Evolutionary conservation across 2,113 vertebrate species (phyloP), one percentile per base, ranked within the genome.

Genomic region (Acinonyx jubatus): DNA sequence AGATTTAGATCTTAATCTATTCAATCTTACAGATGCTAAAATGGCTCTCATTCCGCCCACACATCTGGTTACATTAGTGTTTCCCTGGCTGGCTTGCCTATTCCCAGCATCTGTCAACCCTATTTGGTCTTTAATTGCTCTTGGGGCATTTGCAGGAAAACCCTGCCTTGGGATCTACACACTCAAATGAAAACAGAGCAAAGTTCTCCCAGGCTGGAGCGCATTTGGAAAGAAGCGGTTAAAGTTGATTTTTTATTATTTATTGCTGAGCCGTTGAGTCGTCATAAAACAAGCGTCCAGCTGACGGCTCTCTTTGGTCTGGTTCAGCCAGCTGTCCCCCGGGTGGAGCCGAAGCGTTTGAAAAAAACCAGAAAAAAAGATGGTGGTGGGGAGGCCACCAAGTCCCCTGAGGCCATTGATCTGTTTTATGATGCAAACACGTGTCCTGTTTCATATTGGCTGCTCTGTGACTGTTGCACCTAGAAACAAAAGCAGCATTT

Each of bases 391-490:
- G 86, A 85, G 74, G 74, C 79, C 86, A 96, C 48, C 87, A 69
- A 61, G 57, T 79, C 52, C 86, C 36, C 29, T 8, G 95, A 89
- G 83, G 80, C 69, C 95, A 95, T 7, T 38, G 83, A 65, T 71
- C 93, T 95, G 80, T 61, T 98, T 98, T 96, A 93, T 93, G 89
- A 83, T 48, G 55, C 92, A 94, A 93, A 91, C 97, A 96, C 98
- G 91, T 97, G 87, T 96, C 98, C 94, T 90, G 93, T 95, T 98
- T 89, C 57, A 74, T 94, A 91, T 36, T 1, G 15, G 92, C 89
- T 97, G 90, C 83, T 94, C 66, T 19, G 48, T 74, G 91, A 93
- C 82, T 71, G 36, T 95, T 87, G 86, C 41, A 85, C 79, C 89
- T 91, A 97, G 85, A 96, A 78, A 95, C 92, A 94, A 97, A 89